These are phyloP conservation scores for Dryoscopus gambensis DNA, from an alignment of 2,113 vertebrate genomes.

Conservation along the genomic window DNA sequence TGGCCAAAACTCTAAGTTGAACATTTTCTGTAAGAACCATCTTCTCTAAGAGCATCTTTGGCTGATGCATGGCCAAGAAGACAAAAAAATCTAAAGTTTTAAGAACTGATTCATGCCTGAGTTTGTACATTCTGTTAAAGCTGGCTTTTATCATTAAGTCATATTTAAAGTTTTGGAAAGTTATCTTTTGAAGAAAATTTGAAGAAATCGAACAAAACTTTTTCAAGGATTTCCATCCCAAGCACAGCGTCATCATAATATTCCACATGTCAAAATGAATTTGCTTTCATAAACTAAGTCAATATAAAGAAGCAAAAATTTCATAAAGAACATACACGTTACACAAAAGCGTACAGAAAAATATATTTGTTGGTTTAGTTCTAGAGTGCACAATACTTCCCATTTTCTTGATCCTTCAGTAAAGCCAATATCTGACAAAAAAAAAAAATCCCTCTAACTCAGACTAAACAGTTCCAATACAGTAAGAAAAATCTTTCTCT, in stretches of 20 bases:
- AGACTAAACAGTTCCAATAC: background rate
- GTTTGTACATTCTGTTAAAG: background rate
- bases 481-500: background rate
- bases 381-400: background rate
- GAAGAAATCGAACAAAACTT: background rate
- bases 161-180: background rate
- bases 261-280: background rate
- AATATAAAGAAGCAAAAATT: background rate
- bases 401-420: background rate
- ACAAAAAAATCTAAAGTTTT: background rate
- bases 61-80: fast-evolving
- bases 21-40: background rate
- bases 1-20: background rate
- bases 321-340: background rate
- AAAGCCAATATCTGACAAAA: background rate
- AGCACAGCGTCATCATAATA: background rate
- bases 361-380: background rate
- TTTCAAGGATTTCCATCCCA: background rate
- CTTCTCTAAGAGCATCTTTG: background rate
- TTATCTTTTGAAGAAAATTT: background rate
- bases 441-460: background rate
- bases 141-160: background rate
- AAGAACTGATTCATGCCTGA: background rate
- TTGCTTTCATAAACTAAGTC: background rate
- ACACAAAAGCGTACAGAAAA: background rate